Base-by-base conservation (phyloP, 2,113 vertebrate species). In the Oreochromis spilurus region DNA sequence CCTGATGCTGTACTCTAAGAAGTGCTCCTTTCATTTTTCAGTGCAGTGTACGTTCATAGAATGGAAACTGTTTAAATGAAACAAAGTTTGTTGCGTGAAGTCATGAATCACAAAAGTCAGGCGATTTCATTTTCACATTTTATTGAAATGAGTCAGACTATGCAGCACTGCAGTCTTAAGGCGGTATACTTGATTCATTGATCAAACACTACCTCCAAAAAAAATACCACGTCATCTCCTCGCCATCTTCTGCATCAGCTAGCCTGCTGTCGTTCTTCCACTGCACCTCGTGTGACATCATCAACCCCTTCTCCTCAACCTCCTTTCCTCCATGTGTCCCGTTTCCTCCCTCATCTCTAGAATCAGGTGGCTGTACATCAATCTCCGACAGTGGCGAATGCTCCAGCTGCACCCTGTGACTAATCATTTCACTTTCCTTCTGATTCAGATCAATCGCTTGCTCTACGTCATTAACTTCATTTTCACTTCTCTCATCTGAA, bases 161-260 rank as follows among this genome's bases (percentile, higher is more conserved):
- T 34, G 72, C 26, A 77, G 26, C 4, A 17, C 72, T 77, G 26
- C 26, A 79, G 7, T 75, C 52, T 84, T 50, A 36, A 48, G 81
- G 19, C 6, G 58, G 45, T 55, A 14, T 7, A 77, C 54, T 52
- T 3, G 1, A 83, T 48, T 26, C 2, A 79, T 9, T 34, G 3
- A 70, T 70, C 34, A 19, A 26, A 81, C 31, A 38, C 82, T 93
- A 95, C 45, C n/a, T 89, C 95, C 95, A 95, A 52, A 84, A 72
- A 86, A 96, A 96, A 93, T 89, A 88, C 95, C 94, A 96, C 0
- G 90, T 94, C 45, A n/a, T 77, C 70, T 89, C 88, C 14, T 5
- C 4, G 21, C 75, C 50, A 36, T 88, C 79, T 5, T 10, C 80
- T 19, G 65, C 19, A 45, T 67, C 88, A 7, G n/a, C 36, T 34